Conservation (phyloP, 1,140 invertebrate genomes). For the Limonius californicus region DNA sequence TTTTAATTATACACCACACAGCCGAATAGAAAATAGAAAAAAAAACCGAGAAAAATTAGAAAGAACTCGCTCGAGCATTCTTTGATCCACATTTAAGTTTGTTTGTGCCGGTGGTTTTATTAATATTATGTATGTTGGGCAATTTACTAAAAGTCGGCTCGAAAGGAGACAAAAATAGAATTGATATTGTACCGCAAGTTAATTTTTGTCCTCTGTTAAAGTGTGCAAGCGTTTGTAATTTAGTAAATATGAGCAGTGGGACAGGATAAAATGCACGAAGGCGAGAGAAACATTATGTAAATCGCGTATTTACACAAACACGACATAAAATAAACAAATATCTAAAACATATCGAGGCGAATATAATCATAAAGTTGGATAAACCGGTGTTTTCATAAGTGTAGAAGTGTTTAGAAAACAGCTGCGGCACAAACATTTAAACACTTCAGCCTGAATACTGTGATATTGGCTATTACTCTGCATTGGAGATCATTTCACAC, state of each 20-base stretch:
- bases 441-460: neutral
- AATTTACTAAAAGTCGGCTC: neutral
- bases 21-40: too few species aligned
- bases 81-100: neutral
- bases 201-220: too few species aligned
- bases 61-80: neutral
- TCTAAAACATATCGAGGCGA: neutral
- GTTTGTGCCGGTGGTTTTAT: neutral
- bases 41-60: neutral
- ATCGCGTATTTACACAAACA: neutral
- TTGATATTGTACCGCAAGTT: too few species aligned
- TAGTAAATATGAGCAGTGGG: neutral
- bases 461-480: neutral
- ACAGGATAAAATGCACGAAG: too few species aligned
- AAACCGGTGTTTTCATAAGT: neutral
- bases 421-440: neutral
- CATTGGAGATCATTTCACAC: neutral
- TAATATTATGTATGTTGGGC: neutral
- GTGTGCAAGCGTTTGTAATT: neutral
- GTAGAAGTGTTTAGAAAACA: neutral
- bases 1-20: too few species aligned
- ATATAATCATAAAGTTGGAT: constrained; percentile 1
- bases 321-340: neutral
- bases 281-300: neutral
- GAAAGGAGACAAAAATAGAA: neutral